Base-by-base conservation (phyloP, 2,888 invertebrate genomes). In the Lysandra coridon region DNA sequence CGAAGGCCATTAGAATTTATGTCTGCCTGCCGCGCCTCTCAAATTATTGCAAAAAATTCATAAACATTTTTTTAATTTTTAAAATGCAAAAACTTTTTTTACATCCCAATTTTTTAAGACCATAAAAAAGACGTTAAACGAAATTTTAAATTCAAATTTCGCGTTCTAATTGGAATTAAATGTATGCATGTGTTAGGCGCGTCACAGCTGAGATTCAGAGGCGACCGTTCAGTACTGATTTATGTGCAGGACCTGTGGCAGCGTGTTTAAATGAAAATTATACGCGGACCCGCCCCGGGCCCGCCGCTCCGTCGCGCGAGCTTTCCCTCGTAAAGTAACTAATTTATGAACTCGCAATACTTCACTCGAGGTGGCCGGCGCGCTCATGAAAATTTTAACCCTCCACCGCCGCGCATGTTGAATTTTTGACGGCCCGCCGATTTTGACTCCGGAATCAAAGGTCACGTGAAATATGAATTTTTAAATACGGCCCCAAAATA, bases 251-350 rank as follows among this genome's bases (percentile, higher is more conserved):
- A 92, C 92, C 90, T 91, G 91, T 91, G 89, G 90, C 89, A 89
- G 90, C 86, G 89, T 90, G 91, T 91, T 91, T 91, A 91, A 92
- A 92, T 90, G 91, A 91, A 92, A 92, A 92, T 92, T 93, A 91
- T 91, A 91, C 91, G 91, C 89, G 88, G 86, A 87, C 86, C 86
- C 86, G 86, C 88, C 87, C 88, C 86, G 86, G 87, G 86, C 30
- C 10, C 64, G 7, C 64, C 37, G 80, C 80, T 12, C 10, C 64
- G 7, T 30, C 37, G 80, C 80, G 78, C 82, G 83, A 89, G 90
- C 91, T 91, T 91, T 88, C 89, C 88, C 91, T 90, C 90, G 88
- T 91, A 89, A 91, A 90, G 89, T 92, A 91, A 92, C 91, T 92
- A 92, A 92, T 92, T 92, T 92, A 92, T 92, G 90, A 92, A 91